Evolutionary conservation across 1,140 invertebrate species (phyloP).

Genomic region (Sinella curviseta): DNA sequence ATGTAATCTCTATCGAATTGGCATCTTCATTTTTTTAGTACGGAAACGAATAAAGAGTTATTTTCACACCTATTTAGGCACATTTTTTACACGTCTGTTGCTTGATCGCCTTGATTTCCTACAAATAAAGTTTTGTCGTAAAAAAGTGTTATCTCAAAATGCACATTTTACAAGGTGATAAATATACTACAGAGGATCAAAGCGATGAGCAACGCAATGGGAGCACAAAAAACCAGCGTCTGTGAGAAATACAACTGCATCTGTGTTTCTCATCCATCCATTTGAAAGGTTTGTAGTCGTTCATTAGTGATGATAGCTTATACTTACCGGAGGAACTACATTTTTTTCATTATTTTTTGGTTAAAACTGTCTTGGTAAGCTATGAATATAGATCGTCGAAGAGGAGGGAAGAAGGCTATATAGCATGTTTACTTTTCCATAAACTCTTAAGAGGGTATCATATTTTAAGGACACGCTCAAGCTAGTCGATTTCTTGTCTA

Average conservation of each 20-base stretch:
- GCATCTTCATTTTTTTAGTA: too few relatives aligned
- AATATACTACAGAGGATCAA: not conserved
- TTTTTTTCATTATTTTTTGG: not conserved
- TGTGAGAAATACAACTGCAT: not conserved
- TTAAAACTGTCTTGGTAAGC: not conserved
- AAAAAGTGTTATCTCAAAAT: not conserved
- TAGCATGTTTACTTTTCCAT: not conserved
- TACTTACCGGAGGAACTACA: not conserved
- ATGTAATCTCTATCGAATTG: too few relatives aligned
- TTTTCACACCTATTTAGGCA: too few relatives aligned
- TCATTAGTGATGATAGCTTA: not conserved
- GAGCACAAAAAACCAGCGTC: not conserved
- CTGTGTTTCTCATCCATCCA: not conserved
- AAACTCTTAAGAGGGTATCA: not conserved
- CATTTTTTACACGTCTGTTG: too few relatives aligned
- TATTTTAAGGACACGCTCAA: not conserved
- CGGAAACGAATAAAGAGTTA: too few relatives aligned
- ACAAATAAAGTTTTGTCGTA: too few relatives aligned
- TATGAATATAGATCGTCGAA: not conserved
- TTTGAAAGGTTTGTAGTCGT: not conserved
- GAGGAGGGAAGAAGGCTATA: too few relatives aligned
- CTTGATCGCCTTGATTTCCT: too few relatives aligned
- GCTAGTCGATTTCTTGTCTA: not conserved
- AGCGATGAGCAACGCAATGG: not conserved
- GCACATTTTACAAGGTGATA: not conserved